A percentile compares a stretch with the other conserved stretches of the same genome.
Evolutionary conservation across 2,113 vertebrate species (phyloP).

Genomic region (Pontoporia blainvillei): DNA sequence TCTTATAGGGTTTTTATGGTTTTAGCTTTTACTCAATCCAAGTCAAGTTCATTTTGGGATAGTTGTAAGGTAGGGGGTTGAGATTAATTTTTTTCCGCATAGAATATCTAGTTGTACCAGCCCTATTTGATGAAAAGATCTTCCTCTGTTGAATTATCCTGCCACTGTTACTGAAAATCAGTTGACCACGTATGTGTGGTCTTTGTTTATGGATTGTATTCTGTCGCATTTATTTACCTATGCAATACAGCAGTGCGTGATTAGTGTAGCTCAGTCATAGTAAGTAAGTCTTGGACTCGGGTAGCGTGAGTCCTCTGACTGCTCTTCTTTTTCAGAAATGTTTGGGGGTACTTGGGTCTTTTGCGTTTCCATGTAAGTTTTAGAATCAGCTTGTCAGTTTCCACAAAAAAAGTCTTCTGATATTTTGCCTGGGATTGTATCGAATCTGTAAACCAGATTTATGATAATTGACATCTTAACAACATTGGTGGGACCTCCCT

Average conservation of each 20-base stretch:
- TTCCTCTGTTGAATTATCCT: neutral
- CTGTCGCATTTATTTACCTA: neutral
- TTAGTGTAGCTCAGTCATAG: rapidly evolving
- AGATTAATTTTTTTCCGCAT: neutral
- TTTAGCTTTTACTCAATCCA: neutral
- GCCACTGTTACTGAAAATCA: neutral
- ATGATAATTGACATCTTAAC: neutral
- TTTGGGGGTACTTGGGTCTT: neutral
- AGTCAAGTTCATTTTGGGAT: neutral
- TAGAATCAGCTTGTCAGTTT: neutral
- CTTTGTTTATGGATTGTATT: neutral
- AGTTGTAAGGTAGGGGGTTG: neutral
- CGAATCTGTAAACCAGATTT: neutral
- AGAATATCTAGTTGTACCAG: too few species aligned
- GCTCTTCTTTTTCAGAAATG: neutral
- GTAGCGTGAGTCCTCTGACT: neutral
- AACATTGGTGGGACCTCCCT: neutral
- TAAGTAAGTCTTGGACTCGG: neutral
- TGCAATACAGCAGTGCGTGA: rapidly evolving
- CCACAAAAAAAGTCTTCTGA: neutral
- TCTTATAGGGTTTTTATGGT: neutral
- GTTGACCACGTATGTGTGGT: rapidly evolving
- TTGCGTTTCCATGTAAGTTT: neutral
- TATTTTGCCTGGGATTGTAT: neutral
- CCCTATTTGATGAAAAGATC: neutral